Conservation (phyloP, 2,113 vertebrate genomes). For the Bostrychus sinensis region DNA sequence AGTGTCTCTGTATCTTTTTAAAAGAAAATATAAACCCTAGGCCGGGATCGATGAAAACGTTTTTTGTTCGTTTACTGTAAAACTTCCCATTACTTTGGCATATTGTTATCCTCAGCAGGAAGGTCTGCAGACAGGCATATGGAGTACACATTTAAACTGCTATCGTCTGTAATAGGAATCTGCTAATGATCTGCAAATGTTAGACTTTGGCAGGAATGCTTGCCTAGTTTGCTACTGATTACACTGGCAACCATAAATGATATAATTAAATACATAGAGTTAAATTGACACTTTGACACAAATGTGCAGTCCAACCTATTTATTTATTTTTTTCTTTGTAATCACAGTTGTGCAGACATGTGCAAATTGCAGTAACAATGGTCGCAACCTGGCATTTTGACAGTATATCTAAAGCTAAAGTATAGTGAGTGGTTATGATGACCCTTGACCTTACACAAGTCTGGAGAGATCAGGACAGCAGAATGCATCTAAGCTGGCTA, state of each 20-base stretch:
- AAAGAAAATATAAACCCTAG: background rate
- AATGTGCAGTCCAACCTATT: constrained; percentile 33
- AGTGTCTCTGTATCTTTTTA: background rate
- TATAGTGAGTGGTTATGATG: constrained; percentile 32
- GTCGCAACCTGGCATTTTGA: constrained; percentile 61
- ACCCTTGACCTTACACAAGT: constrained; percentile 68
- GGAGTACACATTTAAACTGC: constrained; percentile 34
- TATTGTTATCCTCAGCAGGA: constrained; percentile 45
- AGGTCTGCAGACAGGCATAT: constrained; percentile 39
- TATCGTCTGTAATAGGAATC: background rate
- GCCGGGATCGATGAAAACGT: background rate
- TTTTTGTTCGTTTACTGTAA: background rate
- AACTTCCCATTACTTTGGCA: background rate
- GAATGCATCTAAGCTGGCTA: constrained; percentile 70
- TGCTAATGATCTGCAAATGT: constrained; percentile 14
- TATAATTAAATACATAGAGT: constrained; percentile 45
- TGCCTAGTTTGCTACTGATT: background rate
- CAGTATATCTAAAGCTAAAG: constrained; percentile 39
- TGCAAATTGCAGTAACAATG: constrained; percentile 52
- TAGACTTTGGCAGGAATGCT: constrained; percentile 7
- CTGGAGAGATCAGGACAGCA: constrained; percentile 71
- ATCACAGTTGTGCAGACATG: constrained; percentile 47
- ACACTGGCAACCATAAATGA: constrained; percentile 2
- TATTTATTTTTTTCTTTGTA: constrained; percentile 29
- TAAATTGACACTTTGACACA: constrained; percentile 46